Conservation (phyloP, 2,797 vertebrate genomes). For the Phylloscopus collybita region DNA sequence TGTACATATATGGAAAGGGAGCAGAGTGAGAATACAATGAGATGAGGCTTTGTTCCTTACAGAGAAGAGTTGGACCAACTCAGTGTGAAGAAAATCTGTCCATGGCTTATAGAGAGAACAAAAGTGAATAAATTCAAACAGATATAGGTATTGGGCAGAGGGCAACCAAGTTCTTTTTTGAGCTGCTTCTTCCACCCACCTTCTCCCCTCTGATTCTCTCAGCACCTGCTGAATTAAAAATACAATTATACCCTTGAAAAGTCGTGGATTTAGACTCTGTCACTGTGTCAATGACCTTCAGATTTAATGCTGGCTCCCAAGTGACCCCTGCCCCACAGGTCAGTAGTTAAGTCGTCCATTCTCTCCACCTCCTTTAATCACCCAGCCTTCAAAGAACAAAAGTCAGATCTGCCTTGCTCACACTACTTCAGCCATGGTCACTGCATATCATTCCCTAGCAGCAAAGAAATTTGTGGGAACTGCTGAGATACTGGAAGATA, state of each 20-base stretch:
- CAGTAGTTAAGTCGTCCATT: constrained; percentile 92
- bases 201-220: constrained; percentile 1
- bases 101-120: neutral
- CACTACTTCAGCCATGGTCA: constrained; percentile 8
- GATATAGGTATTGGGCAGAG: neutral
- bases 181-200: neutral
- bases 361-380: constrained; percentile 67
- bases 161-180: neutral
- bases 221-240: constrained; percentile 76
- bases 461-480: neutral
- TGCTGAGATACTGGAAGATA: neutral
- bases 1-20: neutral
- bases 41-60: neutral
- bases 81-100: neutral
- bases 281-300: constrained; percentile 52
- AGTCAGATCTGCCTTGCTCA: constrained; percentile 73
- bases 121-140: neutral
- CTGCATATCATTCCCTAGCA: constrained; percentile 30
- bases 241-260: constrained; percentile 22
- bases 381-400: constrained; percentile 71
- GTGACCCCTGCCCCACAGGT: constrained; percentile 81
- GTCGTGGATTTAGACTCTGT: constrained; percentile 50
- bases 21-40: neutral
- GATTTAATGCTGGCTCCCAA: constrained; percentile 73
- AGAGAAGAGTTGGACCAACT: neutral